Evolutionary conservation across 2,797 vertebrate genomes (phyloP).

Genomic region (Fistularia commersonii): DNA sequence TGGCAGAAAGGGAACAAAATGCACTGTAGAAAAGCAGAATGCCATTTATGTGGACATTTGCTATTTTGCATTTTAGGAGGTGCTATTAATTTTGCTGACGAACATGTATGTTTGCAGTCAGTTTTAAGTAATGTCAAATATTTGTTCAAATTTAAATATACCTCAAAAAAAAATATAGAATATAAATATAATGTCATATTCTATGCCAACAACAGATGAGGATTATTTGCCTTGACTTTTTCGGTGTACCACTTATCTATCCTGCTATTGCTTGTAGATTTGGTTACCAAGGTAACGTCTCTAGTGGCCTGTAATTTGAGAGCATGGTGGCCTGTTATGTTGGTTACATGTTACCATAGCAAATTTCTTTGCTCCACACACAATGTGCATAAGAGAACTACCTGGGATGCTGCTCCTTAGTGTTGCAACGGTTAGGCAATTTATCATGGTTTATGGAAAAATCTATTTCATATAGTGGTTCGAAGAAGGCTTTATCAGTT

Average conservation of each 20-base stretch:
- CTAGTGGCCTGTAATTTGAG: slow-evolving; percentile 68
- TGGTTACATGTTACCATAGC: slow-evolving; percentile 63
- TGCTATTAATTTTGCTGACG: no score
- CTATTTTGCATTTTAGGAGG: slow-evolving; percentile 32
- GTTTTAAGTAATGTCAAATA: no score
- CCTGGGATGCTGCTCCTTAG: slow-evolving; percentile 44
- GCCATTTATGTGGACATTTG: slow-evolving; percentile 2
- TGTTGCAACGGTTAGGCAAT: slow-evolving; percentile 44
- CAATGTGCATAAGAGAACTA: slow-evolving; percentile 42
- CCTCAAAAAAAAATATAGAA: no score
- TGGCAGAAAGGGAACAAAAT: slow-evolving; percentile 64
- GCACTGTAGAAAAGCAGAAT: slow-evolving; percentile 3
- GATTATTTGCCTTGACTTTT: neutral
- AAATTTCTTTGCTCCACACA: slow-evolving; percentile 47
- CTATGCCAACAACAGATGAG: neutral
- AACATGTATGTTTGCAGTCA: no score
- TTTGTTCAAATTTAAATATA: no score
- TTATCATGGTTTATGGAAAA: slow-evolving; percentile 60
- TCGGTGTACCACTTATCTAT: slow-evolving; percentile 42
- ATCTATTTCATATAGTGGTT: slow-evolving; percentile 56
- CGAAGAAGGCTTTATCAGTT: slow-evolving; percentile 36
- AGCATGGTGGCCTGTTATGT: slow-evolving; percentile 61
- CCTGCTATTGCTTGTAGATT: slow-evolving; percentile 61
- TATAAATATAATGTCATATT: no score
- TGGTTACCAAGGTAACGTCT: slow-evolving; percentile 78